Base-by-base conservation (phyloP, 2,797 vertebrate species). In the Onychomys leucogaster region DNA sequence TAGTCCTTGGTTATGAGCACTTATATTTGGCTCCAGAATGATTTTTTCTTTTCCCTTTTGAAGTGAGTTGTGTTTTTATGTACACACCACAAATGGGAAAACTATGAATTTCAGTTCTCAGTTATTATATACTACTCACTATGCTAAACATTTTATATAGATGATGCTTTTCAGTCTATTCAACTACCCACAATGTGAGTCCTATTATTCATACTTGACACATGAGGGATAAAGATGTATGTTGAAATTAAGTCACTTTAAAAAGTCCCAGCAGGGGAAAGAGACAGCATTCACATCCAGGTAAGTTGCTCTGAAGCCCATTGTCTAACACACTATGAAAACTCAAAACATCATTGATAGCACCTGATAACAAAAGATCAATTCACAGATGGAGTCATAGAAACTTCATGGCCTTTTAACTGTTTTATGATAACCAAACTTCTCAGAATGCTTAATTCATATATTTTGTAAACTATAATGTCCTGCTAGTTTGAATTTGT, bases 401-500 rank as follows among this genome's bases (percentile, higher is more conserved):
- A 89, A 93, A 32, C 21, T 77, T 80, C n/a, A 52, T 71, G 41
- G 52, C 55, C 59, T 90, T 94, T 83, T 81, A 34, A 63, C 65
- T 61, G 27, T 88, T 59, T 8, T 1, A 0, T 55, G 46, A 55
- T 41, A 69, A 61, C 16, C 61, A 69, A 59, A 61, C 29, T 83
- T 92, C 76, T 88, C 71, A 76, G 82, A 84, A 81, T 88, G 59
- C 77, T 46, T 67, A 88, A 71, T 71, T 61, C 32, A 16, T 84
- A 6, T 67, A 43, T 85, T 96, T 90, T 4, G 5, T 52, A 65
- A 96, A 94, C 27, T 84, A 2, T 52, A 59, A 29, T 32, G n/a
- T 80, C 71, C 49, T 90, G 59, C 27, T 65, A 2, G 95, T 85
- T 76, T 85, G 90, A 94, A 76, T 93, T 77, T 43, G 46, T 41